Base-by-base conservation (phyloP, 2,113 vertebrate species). In the Charadrius vociferus region DNA sequence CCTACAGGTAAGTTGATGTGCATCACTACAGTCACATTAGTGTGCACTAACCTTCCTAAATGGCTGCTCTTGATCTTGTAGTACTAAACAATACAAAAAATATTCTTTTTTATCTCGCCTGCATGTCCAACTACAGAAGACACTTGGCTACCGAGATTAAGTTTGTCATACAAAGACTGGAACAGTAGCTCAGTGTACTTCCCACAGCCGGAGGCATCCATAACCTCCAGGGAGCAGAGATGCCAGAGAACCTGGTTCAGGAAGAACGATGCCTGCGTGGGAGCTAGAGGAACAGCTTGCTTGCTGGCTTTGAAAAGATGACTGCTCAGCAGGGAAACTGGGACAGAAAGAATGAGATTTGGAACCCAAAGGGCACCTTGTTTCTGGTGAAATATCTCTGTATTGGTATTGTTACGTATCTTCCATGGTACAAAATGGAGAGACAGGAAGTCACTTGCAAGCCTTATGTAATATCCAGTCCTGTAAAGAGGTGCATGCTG, bases 381-480 rank as follows among this genome's bases (percentile, higher is more conserved):
- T 52, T 88, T 62, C 47, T 45, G 10, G 6, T 43, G 20, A 63
- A 34, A 3, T 6, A 9, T 45, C 52, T 78, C 49, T 50, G 12
- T 12, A 14, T 11, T 23, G 20, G 37, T 72, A 71, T 14, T 77
- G 47, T 47, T 65, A 15, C 5, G 0, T 37, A n/a, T 19, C 47
- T 45, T 16, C 30, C 52, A 18, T 12, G 29, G 18, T 24, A 65
- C 10, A 59, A 55, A 32, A 50, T 29, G 27, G 30, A 92, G 20
- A 22, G 17, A 52, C 24, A 70, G 49, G 53, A 52, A 75, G 56
- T 29, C 10, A 21, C 19, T 88, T 41, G 39, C 77, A 84, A 67
- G 43, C 20, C 37, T 95, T 95, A 96, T 68, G 83, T 75, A 96
- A 91, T 17, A 79, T 8, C 30, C 70, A 79, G 66, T 22, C 41